Base-by-base conservation (phyloP, 2,113 vertebrate species). In the human (Homo sapiens) region DNA sequence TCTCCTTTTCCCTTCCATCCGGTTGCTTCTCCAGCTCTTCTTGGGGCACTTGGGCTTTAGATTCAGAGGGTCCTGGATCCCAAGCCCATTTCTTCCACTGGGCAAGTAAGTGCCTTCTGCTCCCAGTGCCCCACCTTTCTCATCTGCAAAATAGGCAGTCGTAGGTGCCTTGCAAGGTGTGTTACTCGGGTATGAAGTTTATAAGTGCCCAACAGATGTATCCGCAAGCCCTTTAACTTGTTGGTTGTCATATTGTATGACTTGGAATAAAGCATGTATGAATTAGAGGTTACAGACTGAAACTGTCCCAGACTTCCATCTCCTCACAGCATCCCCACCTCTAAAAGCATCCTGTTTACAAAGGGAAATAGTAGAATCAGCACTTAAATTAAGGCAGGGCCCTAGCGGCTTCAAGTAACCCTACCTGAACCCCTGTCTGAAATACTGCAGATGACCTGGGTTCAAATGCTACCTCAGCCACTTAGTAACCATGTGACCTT, bases 401-500 rank as follows among this genome's bases (percentile, higher is more conserved):
- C 6, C 23, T 48, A 25, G 18, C 38, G 72, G 48, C 68, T 43
- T 61, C 2, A 23, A n/a, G 11, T 59, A 30, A 76, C 85, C 13
- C 8, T 57, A 17, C 68, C 72, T 91, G 70, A 93, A 90, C 81
- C 57, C 23, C 27, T 70, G 13, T 38, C 38, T 35, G 79, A 87
- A 93, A 85, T 43, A 38, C 3, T n/a, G 52, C 48, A 50, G 38
- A 23, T 83, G 57, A 23, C 70, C 64, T 61, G 72, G 55, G 94
- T 96, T 97, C 76, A 86, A 48, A 78, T 92, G 59, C 83, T 73
- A 40, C 68, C 64, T 73, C 23, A 13, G 75, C 59, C 79, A 25
- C 50, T 95, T 64, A 61, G 90, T 64, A 50, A 16, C n/a, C 87
- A 0, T n/a, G 50, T 96, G 97, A 94, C 84, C 83, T 87, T 78